Evolutionary conservation across 2,113 vertebrate genomes (phyloP).

Genomic region (Bubo blakistoni): DNA sequence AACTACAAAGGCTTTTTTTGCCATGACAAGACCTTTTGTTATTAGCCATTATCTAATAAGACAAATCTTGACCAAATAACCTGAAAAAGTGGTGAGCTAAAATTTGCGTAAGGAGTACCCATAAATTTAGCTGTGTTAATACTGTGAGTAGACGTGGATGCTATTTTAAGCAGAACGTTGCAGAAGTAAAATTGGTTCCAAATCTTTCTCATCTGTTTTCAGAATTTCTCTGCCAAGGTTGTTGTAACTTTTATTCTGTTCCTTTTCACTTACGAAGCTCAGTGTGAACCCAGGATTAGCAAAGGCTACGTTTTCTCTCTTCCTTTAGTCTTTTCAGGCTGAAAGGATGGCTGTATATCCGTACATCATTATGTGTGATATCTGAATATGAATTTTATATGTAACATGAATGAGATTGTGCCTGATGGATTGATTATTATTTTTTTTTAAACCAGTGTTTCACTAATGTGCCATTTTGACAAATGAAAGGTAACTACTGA

Average conservation of each 20-base stretch:
- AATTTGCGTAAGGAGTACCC: not conserved
- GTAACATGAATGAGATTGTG: not conserved
- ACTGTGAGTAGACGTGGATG: not conserved
- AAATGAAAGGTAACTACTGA: not conserved
- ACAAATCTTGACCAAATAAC: slow-evolving; percentile 35
- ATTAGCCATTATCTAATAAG: slow-evolving; percentile 26
- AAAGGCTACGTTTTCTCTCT: not conserved
- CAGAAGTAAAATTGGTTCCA: not conserved
- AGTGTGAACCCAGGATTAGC: not conserved
- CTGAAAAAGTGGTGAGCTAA: slow-evolving; percentile 1
- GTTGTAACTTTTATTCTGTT: not conserved
- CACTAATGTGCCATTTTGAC: not conserved
- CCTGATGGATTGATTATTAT: not conserved
- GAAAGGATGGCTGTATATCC: not conserved
- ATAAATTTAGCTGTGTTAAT: slow-evolving; percentile 11
- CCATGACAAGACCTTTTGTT: not conserved
- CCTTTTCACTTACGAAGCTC: not conserved
- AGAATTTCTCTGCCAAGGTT: not conserved
- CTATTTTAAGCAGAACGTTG: not conserved
- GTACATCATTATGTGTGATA: not conserved
- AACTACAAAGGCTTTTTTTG: not conserved
- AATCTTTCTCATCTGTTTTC: not conserved
- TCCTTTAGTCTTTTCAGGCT: not conserved
- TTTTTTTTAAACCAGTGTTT: not conserved
- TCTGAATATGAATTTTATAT: not conserved